These are phyloP conservation scores for Cheilinus undulatus DNA, from an alignment of 2,113 vertebrate genomes.

Conservation along the genomic window DNA sequence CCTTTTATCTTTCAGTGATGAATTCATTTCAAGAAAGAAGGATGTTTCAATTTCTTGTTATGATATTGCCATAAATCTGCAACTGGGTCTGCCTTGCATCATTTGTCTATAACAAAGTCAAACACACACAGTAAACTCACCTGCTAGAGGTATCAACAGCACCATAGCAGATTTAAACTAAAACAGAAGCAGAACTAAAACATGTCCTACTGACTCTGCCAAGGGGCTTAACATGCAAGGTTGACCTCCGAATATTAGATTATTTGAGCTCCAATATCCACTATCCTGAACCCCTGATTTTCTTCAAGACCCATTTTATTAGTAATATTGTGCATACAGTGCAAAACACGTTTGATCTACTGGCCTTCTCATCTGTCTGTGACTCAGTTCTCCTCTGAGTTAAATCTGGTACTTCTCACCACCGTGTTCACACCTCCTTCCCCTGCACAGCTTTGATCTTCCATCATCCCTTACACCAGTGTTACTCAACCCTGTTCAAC, in stretches of 20 bases:
- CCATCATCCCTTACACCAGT: conserved; percentile 8
- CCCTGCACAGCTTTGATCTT: conserved; percentile 33
- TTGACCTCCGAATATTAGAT: conserved; percentile 25
- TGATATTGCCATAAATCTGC: conserved; percentile 16
- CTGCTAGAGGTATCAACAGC: not conserved
- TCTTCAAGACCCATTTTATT: conserved; percentile 14
- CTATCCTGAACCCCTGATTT: conserved; percentile 32
- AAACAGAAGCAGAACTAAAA: conserved; percentile 11
- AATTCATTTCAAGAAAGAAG: conserved; percentile 16
- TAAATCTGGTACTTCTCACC: conserved; percentile 21
- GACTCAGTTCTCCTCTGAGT: conserved; percentile 22
- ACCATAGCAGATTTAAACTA: not conserved
- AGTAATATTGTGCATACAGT: conserved; percentile 23
- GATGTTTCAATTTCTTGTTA: conserved; percentile 24
- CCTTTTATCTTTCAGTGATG: not conserved
- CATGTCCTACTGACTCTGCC: not conserved
- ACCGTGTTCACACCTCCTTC: conserved; percentile 32
- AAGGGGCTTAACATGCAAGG: conserved; percentile 17
- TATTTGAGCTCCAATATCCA: conserved; percentile 14
- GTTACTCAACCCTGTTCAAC: too few relatives aligned
- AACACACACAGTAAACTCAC: not conserved
- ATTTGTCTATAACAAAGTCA: not conserved
- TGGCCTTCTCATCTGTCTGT: conserved; percentile 34
- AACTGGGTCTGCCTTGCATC: conserved; percentile 16
- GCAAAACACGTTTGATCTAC: conserved; percentile 44